These are phyloP conservation scores for Epizoanthus ramosus DNA, from an alignment of 92 coral and sea anemone species.

Conservation along the genomic window DNA sequence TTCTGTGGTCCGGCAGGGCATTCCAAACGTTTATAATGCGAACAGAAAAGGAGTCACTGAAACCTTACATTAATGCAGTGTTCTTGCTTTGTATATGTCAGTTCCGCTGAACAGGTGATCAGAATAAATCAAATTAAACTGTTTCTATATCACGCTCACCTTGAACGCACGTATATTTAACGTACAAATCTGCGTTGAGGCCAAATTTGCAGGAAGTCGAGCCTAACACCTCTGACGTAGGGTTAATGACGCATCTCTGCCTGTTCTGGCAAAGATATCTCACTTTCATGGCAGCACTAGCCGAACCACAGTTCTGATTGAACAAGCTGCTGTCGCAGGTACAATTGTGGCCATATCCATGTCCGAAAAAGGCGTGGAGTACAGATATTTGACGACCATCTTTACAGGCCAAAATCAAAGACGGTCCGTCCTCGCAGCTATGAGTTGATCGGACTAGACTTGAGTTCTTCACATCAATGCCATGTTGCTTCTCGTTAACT, in stretches of 20 bases:
- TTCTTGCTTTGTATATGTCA: background rate
- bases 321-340: conserved; percentile 58
- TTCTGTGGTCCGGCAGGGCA: too few relatives aligned
- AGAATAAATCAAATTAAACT: too few relatives aligned
- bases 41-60: too few relatives aligned
- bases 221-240: conserved; percentile 58
- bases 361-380: conserved; percentile 52
- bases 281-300: conserved; percentile 29
- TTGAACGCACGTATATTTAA: conserved; percentile 54
- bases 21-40: too few relatives aligned
- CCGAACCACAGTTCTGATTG: conserved; percentile 55
- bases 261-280: conserved; percentile 58
- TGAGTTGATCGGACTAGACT: conserved; percentile 7
- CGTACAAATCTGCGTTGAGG: conserved; percentile 52
- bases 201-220: conserved; percentile 65
- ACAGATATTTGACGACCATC: conserved; percentile 46
- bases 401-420: conserved; percentile 41
- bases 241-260: conserved; percentile 46
- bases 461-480: too few relatives aligned
- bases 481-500: too few relatives aligned
- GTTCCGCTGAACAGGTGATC: too few relatives aligned
- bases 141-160: conserved; percentile 31
- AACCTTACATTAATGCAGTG: background rate
- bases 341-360: conserved; percentile 57
- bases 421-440: conserved; percentile 58